Base-by-base conservation (phyloP, 92 coral and sea anemone species). In the Zoanthus gigantus region DNA sequence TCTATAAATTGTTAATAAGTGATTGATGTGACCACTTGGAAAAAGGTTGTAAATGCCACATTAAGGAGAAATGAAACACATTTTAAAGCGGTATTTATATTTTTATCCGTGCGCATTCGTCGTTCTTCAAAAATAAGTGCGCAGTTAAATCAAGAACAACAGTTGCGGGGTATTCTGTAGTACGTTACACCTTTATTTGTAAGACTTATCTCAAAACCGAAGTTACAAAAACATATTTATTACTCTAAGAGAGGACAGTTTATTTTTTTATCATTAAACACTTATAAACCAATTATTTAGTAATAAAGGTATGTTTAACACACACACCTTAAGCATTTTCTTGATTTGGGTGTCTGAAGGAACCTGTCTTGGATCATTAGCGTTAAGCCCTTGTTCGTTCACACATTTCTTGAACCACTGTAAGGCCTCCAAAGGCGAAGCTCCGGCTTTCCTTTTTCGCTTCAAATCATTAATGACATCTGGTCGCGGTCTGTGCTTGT, bases 341-440 rank as follows among this genome's bases (percentile, higher is more conserved):
- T 88, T 90, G 45, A 93, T 90, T 77, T 93, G 96, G 67, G 88
- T 73, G 32, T 92, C 93, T n/a, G 91, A 91, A 44, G 96, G 96
- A 66, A 93, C 93, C 30, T 88, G 83, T 69, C 93, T 90, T 42
- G 93, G 93, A 73, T 90, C 93, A 47, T 76, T 86, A 54, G 90
- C 75, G 90, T 93, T 88, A 45, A 93, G 88, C 3, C 96, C 96
- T 69, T 93, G 94, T 52, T 93, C 96, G 56, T 92, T 89, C 1
- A 93, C 93, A 74, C 88, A 91, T 77, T 83, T 92, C 74, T 93
- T 93, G 81, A 92, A 93, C 96, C 96, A 93, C 84, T 91, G 87
- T 12, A 87, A 71, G 4, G 94, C 96, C 85, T 93, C 94, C 13
- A 85, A 84, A 46, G 96, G 92, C 7, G 94, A 91, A 31, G 93